A percentile compares a stretch with the other conserved stretches of the same genome.
These are phyloP conservation scores for Tethea ocularis DNA, from an alignment of 2,888 invertebrate species.

Conservation along the genomic window DNA sequence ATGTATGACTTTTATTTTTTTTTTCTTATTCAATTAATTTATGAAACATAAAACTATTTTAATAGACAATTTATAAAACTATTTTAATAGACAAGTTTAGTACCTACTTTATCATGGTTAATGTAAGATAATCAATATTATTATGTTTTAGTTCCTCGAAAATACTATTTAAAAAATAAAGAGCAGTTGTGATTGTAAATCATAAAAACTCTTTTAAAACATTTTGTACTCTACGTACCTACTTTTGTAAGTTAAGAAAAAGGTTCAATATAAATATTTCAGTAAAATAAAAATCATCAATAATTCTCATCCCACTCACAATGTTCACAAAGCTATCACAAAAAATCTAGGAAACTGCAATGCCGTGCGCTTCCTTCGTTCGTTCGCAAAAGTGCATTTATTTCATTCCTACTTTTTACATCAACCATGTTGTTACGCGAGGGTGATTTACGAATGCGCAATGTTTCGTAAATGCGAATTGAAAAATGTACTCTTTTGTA, in stretches of 20 bases:
- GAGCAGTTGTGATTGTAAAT: too few species aligned
- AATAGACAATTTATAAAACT: too few species aligned
- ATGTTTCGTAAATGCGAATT: conserved; percentile 53
- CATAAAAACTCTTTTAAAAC: too few species aligned
- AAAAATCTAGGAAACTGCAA: background rate
- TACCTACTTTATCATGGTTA: too few species aligned
- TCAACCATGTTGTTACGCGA: conserved; percentile 45
- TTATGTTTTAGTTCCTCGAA: too few species aligned
- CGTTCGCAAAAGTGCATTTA: conserved; percentile 32
- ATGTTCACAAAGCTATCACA: background rate
- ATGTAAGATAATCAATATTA: too few species aligned
- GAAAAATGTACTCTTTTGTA: conserved; percentile 52
- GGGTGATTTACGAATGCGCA: conserved; percentile 58
- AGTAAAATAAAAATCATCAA: background rate
- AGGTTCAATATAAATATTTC: too few species aligned
- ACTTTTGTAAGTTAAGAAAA: too few species aligned
- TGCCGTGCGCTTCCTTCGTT: background rate
- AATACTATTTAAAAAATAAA: too few species aligned
- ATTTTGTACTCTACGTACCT: too few species aligned
- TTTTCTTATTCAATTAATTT: background rate
- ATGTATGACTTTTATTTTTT: background rate
- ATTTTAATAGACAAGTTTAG: too few species aligned
- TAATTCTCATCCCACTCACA: background rate
- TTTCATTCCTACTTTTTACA: conserved; percentile 52
- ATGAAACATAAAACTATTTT: too few species aligned